Base-by-base conservation (phyloP, 1,140 invertebrate genomes). In the Drosophila tsacasi region DNA sequence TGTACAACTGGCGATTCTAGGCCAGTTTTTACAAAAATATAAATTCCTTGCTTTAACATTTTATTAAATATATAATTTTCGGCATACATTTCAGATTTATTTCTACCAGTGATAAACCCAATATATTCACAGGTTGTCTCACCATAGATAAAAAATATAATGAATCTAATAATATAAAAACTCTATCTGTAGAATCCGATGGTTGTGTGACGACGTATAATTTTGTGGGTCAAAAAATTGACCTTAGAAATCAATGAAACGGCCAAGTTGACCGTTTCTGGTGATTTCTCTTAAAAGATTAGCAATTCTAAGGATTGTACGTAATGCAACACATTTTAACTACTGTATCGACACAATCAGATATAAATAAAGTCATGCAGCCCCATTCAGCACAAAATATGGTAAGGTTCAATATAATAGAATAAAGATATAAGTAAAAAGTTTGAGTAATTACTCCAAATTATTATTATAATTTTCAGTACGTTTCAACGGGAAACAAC, bases 301-400 rank as follows among this genome's bases (percentile, higher is more conserved):
- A 12, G 69, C 54, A 52, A 39, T 44, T 39, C 27, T 40, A 42
- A 27, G 54, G 62, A 54, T 40, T 39, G 39, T 78, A 75, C 73
- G 84, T 89, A 75, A 92, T 92, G 90, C 90, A 90, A 92, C 76
- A 79, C 76, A 62, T 77, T 63, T 55, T 81, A 64, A 55, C 81
- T 54, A 55, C 55, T 75, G 19, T 78, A 77, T 64, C 82, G 63
- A 72, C 76, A 71, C 80, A 90, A 77, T 35, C 74, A 44, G 81
- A 92, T 54, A 85, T 83, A 77, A 54, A 75, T 35, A 91, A 67
- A 77, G 69, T 66, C 69, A 92, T 92, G 90, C 90, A 92, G 81
- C 90, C 84, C 21, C 90, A 84, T 77, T 80, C 81, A 76, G 44
- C 76, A 55, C 82, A 92, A 92, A 90, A 92, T 75, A 90, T 92